Evolutionary conservation across 2,113 vertebrate genomes (phyloP), one percentile per base, ranked within the genome.

Genomic region (Tenebrosternarchus preto): DNA sequence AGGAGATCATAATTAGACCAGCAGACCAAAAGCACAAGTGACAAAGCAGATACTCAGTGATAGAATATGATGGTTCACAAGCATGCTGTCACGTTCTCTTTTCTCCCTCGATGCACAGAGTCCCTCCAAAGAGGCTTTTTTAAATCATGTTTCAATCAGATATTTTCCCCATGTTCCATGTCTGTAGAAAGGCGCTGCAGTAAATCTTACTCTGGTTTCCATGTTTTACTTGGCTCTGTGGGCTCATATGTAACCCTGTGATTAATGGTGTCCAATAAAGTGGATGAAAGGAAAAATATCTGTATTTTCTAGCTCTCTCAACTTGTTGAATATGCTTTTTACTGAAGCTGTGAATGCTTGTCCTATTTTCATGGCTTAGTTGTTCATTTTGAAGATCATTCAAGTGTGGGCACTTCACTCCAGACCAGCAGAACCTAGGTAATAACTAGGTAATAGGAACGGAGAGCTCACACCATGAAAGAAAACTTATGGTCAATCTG

Each of bases 121-220:
- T 11, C 73, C 50, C 46, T 70, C 71, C 73, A 79, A 73, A 63
- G n/a, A 55, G 73, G 55, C 66, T 80, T 24, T 83, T 80, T 71
- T 80, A 80, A 27, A 80, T 29, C 61, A 64, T 80, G 56, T 80
- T 83, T 75, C 19, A 68, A 64, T 31, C 50, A 79, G 56, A 79
- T 39, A 24, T 74, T 25, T 75, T 72, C 43, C 56, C 70, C 75
- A 46, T 71, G 64, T 68, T 59, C 46, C 66, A 66, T 43, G 77
- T 83, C 57, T 83, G 60, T 83, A 39, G 72, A 66, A 66, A 50
- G 50, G 55, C 36, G 46, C 50, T 50, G 67, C 73, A 73, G 73
- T 83, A 83, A 83, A 83, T 83, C 67, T 76, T 83, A 8, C 59
- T 80, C 82, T 76, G 73, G 59, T 76, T 66, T 77, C 59, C 29